A percentile compares a stretch with the other conserved stretches of the same genome.
phyloP scores from a whole-genome alignment of 2,797 vertebrate species.

The Microtus californicus region DNA sequence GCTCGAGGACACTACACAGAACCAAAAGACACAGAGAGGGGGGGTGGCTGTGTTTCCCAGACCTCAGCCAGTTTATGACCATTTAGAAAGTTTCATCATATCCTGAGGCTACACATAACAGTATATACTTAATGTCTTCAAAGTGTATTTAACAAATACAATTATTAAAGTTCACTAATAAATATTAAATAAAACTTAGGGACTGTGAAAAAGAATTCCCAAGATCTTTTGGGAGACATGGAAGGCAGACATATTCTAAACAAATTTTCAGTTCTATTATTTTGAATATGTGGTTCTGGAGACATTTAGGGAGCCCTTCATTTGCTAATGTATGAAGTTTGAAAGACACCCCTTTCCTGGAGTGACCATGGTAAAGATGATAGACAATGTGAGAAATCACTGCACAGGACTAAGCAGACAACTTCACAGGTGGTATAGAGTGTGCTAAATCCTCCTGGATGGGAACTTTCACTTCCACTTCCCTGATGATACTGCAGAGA shows the following conservation, averaged over 20 bases:
- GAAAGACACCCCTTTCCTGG: not conserved
- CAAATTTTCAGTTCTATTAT: not conserved
- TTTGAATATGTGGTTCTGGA: not conserved
- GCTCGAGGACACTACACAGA: not conserved
- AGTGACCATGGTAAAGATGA: rapidly evolving
- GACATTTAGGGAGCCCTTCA: not conserved
- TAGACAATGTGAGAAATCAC: rapidly evolving
- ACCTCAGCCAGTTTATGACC: not conserved
- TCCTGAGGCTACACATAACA: not conserved
- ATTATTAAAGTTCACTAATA: not conserved
- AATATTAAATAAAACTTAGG: not conserved
- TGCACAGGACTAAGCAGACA: rapidly evolving
- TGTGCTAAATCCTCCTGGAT: too few species aligned
- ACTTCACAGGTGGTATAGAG: rapidly evolving
- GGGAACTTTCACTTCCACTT: not conserved
- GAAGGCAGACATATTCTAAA: not conserved
- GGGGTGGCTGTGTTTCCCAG: not conserved
- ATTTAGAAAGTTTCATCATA: not conserved
- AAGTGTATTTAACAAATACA: not conserved
- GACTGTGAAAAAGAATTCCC: rapidly evolving
- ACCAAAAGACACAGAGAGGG: too few species aligned
- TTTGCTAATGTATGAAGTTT: not conserved
- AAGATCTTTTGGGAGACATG: not conserved
- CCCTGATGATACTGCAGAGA: not conserved
- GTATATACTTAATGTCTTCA: not conserved